These are phyloP conservation scores for Knipowitschia caucasica DNA, from an alignment of 2,797 vertebrate genomes.

Conservation along the genomic window DNA sequence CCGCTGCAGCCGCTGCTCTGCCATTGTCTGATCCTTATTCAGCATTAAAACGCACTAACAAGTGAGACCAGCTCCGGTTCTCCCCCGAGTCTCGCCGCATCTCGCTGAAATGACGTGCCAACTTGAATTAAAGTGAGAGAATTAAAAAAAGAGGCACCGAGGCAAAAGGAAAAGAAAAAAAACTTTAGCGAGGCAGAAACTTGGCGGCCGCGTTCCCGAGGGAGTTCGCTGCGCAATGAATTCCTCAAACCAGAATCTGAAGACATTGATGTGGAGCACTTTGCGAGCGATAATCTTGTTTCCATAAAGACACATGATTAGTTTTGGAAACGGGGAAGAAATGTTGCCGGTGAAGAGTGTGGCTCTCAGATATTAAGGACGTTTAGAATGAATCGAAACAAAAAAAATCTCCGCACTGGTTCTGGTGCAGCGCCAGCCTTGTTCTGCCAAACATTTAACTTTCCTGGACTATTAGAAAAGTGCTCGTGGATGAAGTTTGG, in stretches of 20 bases:
- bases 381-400: slow-evolving; percentile 53
- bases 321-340: slow-evolving; percentile 59
- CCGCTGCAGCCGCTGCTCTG: slow-evolving; percentile 65
- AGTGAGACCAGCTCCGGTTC: slow-evolving; percentile 75
- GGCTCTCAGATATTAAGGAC: slow-evolving; percentile 56
- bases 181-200: slow-evolving; percentile 71
- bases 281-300: slow-evolving; percentile 72
- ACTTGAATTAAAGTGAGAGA: slow-evolving; percentile 77
- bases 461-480: too few species aligned
- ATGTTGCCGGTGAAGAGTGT: slow-evolving; percentile 52
- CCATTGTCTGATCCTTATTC: slow-evolving; percentile 80
- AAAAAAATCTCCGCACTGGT: too few species aligned
- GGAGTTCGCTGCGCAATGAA: slow-evolving; percentile 71
- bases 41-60: slow-evolving; percentile 76
- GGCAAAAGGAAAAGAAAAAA: slow-evolving; percentile 32
- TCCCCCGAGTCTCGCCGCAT: slow-evolving; percentile 68
- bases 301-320: slow-evolving; percentile 68
- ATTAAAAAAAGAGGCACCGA: slow-evolving; percentile 34
- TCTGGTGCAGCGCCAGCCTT: slow-evolving; percentile 32
- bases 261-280: slow-evolving; percentile 70
- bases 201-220: slow-evolving; percentile 64
- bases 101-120: slow-evolving; percentile 75
- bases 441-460: slow-evolving; percentile 26
- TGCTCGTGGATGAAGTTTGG: too few species aligned
- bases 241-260: slow-evolving; percentile 73